phyloP scores from a whole-genome alignment of 2,113 vertebrate species.

The Murina feae region DNA sequence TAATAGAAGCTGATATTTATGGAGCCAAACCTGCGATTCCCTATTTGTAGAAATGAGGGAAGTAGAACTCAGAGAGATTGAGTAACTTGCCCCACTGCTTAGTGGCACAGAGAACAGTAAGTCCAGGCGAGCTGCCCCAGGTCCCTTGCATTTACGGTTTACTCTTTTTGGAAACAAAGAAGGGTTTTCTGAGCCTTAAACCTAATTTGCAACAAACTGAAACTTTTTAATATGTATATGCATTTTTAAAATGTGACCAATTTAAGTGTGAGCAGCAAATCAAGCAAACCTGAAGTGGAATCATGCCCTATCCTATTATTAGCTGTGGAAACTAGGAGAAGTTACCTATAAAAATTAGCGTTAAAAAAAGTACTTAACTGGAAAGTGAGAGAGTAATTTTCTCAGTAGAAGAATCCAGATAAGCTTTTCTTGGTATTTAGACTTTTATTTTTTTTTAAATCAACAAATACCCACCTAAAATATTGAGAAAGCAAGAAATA shows the following conservation, averaged over 20 bases:
- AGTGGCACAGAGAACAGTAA: neutral
- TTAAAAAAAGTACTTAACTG: neutral
- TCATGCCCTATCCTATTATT: neutral
- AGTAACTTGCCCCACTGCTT: neutral
- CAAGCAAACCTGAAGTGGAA: neutral
- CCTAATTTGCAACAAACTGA: neutral
- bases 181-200: neutral
- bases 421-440: neutral
- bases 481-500: conserved; percentile 1
- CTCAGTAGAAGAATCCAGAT: neutral
- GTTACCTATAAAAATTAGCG: neutral
- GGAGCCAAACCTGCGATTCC: neutral
- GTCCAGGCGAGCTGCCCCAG: neutral
- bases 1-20: neutral
- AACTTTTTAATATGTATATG: neutral
- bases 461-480: neutral
- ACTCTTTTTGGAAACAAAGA: neutral
- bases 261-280: neutral
- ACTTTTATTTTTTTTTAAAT: neutral
- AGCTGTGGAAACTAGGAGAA: neutral
- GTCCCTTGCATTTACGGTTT: neutral
- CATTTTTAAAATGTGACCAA: neutral
- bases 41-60: neutral
- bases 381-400: neutral
- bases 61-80: neutral